Evolutionary conservation across 1,140 invertebrate species (phyloP).

Genomic region (Myzus persicae): DNA sequence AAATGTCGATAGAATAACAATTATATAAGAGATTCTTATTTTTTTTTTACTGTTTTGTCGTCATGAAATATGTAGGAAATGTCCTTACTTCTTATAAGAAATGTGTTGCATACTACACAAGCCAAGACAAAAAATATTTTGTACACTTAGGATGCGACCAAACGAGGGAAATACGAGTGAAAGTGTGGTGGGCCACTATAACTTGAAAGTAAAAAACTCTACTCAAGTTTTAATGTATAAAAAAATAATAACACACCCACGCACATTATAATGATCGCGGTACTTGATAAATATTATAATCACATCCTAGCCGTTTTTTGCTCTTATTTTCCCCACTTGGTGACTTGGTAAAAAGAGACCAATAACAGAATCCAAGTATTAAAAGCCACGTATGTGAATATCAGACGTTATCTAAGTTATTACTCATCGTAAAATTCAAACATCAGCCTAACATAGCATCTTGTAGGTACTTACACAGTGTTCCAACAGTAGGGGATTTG

Average conservation of each 20-base stretch:
- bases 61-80: neutral
- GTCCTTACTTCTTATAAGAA: neutral
- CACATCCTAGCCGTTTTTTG: neutral
- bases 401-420: neutral
- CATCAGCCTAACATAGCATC: neutral
- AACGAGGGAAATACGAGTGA: neutral
- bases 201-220: neutral
- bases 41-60: neutral
- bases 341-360: neutral
- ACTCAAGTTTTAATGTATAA: neutral
- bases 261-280: neutral
- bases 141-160: neutral
- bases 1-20: neutral
- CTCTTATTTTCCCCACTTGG: neutral
- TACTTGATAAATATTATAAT: neutral
- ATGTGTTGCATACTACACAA: neutral
- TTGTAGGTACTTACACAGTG: neutral
- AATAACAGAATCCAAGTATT: neutral
- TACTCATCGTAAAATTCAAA: neutral
- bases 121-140: neutral
- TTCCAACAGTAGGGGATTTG: neutral
- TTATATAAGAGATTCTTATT: neutral
- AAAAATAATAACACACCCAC: neutral
- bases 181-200: neutral
- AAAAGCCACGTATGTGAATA: neutral